Evolutionary conservation across 1,140 invertebrate genomes (phyloP), one percentile per base, ranked within the genome.

Genomic region (Myzus persicae): DNA sequence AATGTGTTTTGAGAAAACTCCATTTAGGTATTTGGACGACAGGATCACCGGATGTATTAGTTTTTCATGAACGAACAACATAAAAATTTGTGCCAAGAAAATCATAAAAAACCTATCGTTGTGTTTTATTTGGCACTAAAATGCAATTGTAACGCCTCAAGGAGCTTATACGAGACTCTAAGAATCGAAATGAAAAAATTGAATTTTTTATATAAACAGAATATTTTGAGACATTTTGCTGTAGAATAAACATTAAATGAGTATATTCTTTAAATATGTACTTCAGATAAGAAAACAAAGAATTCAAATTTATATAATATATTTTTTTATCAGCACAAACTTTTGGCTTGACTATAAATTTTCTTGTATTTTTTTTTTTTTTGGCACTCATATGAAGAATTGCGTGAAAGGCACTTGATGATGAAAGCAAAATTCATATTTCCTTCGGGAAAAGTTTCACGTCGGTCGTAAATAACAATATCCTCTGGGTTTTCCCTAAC

Each of bases 401-500:
- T 46, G 81, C 24, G 38, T 85, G 46, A 48, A 82, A 92, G 90
- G 81, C 91, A 85, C 91, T 93, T 85, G 91, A 93, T 54, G 91
- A 93, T 54, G 81, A 48, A 84, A 36, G 46, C 91, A 54, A 93
- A 92, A 93, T 85, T 93, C 91, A 93, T 93, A 93, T 93, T 93
- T 93, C 91, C 91, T 93, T n/a, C 46, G 91, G 91, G 91, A 85
- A 85, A 93, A 93, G 81, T 85, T 84, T 31, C 91, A 85, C 91
- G 48, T 93, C 46, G 36, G 81, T 93, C 91, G 46, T 93, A 93
- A 93, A 93, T 85, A 93, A 93, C 81, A 93, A 93, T 93, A 93
- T 93, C 81, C 38, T 93, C 54, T 26, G 91, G 81, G 76, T 93
- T 85, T 42, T 93, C 91, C 91, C 91, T 54, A 85, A 93, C 91